Evolutionary conservation across 2,113 vertebrate genomes (phyloP).

Genomic region (Ancistrus triradiatus): DNA sequence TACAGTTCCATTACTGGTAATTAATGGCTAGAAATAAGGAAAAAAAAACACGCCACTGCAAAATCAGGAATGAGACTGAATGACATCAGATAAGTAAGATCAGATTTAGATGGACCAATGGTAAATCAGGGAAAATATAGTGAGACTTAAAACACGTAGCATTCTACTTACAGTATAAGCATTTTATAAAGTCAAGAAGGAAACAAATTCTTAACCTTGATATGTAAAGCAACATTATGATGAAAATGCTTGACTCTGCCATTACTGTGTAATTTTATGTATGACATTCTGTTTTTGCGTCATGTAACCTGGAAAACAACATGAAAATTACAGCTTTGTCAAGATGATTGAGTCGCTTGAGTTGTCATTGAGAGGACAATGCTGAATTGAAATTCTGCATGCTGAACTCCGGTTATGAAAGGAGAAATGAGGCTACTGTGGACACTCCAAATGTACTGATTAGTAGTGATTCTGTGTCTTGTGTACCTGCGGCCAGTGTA

Average conservation of each 20-base stretch:
- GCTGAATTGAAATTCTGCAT: background rate
- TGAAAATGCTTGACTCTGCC: background rate
- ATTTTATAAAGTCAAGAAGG: background rate
- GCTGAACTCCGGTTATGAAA: background rate
- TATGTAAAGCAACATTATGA: background rate
- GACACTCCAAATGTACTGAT: background rate
- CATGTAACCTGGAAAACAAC: background rate
- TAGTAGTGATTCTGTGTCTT: background rate
- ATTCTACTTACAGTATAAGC: background rate
- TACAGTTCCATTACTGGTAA: constrained; percentile 71
- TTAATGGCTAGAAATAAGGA: constrained; percentile 66
- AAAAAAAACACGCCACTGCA: too few relatives aligned
- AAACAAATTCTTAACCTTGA: background rate
- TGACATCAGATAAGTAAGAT: constrained; percentile 51
- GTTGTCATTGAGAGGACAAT: background rate
- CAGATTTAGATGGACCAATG: constrained; percentile 48
- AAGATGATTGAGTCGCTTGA: background rate
- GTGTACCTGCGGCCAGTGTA: constrained; percentile 92
- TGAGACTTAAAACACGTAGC: constrained; percentile 4
- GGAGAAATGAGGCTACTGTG: background rate
- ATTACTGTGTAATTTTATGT: background rate
- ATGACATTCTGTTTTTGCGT: background rate
- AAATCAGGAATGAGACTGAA: constrained; percentile 61
- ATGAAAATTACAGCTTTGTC: background rate
- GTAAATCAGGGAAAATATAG: constrained; percentile 41